Conservation (phyloP, 2,888 invertebrate species). For the Tetragonula carbonaria region DNA sequence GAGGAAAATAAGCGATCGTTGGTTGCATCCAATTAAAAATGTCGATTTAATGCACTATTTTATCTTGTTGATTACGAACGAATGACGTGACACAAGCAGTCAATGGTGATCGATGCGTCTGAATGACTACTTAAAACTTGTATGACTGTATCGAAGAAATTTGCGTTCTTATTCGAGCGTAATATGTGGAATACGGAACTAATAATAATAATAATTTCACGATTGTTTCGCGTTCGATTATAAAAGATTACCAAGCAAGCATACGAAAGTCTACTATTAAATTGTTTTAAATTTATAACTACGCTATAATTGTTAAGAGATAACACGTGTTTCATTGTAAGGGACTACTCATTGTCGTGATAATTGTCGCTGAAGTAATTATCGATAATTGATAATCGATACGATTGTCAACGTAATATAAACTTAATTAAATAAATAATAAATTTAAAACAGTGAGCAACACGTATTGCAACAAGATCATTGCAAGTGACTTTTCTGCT, state of each 20-base stretch:
- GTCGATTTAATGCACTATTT: not conserved
- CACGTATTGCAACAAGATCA: slow-evolving; percentile 4
- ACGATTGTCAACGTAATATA: not conserved
- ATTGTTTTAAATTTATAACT: slow-evolving; percentile 21
- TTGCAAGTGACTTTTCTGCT: slow-evolving; percentile 7
- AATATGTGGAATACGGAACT: slow-evolving; percentile 19
- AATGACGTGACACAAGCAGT: not conserved
- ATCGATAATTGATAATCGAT: slow-evolving; percentile 1
- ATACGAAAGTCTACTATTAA: not conserved
- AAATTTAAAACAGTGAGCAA: not conserved
- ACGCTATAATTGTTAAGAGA: not conserved
- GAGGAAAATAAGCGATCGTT: not conserved
- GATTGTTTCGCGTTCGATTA: not conserved
- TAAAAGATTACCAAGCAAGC: not conserved
- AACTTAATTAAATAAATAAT: not conserved
- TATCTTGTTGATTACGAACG: slow-evolving; percentile 7
- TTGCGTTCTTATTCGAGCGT: not conserved
- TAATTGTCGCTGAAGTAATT: slow-evolving; percentile 16
- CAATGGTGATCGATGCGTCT: not conserved
- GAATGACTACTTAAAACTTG: slow-evolving; percentile 3
- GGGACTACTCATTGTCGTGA: not conserved
- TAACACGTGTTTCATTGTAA: slow-evolving; percentile 10
- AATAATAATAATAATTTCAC: slow-evolving; percentile 6
- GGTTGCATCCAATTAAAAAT: not conserved
- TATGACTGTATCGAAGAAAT: slow-evolving; percentile 11